Percentiles rank a stretch among this genome's conserved stretches.
These are phyloP conservation scores for Periplaneta americana DNA, from an alignment of 1,140 invertebrate species.

Conservation along the genomic window DNA sequence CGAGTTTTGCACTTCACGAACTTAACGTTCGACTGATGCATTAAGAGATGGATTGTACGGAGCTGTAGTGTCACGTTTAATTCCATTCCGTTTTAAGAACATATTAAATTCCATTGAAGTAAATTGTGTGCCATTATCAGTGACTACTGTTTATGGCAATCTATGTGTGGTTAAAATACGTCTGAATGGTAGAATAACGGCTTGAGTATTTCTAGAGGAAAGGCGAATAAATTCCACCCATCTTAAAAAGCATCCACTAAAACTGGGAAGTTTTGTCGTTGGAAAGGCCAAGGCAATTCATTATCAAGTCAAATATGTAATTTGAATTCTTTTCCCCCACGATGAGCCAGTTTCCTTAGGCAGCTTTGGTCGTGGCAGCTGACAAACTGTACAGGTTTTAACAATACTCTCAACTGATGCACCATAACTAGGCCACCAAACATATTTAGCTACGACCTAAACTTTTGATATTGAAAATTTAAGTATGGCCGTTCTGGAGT, in stretches of 20 bases:
- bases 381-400: constrained; percentile 9
- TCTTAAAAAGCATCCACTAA: constrained; percentile 33
- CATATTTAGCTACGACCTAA: constrained; percentile 29
- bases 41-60: too few relatives aligned
- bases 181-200: too few relatives aligned
- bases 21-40: too few relatives aligned
- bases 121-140: too few relatives aligned
- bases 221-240: constrained; percentile 32
- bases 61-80: too few relatives aligned
- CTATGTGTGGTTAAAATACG: too few relatives aligned
- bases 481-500: constrained; percentile 32
- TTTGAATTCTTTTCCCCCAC: constrained; percentile 5
- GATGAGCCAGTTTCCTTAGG: neutral
- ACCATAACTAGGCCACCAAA: constrained; percentile 36
- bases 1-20: too few relatives aligned
- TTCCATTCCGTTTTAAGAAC: too few relatives aligned
- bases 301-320: constrained; percentile 28
- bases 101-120: too few relatives aligned
- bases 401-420: constrained; percentile 25
- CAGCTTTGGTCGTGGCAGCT: neutral
- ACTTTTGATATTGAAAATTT: constrained; percentile 34
- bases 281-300: constrained; percentile 32
- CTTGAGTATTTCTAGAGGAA: too few relatives aligned
- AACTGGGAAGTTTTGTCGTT: constrained; percentile 25
- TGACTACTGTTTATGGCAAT: too few relatives aligned